Percentiles rank a stretch among this genome's conserved stretches.
Conservation (phyloP, 2,797 vertebrate genomes). For the Dendrocincla tyrannina region DNA sequence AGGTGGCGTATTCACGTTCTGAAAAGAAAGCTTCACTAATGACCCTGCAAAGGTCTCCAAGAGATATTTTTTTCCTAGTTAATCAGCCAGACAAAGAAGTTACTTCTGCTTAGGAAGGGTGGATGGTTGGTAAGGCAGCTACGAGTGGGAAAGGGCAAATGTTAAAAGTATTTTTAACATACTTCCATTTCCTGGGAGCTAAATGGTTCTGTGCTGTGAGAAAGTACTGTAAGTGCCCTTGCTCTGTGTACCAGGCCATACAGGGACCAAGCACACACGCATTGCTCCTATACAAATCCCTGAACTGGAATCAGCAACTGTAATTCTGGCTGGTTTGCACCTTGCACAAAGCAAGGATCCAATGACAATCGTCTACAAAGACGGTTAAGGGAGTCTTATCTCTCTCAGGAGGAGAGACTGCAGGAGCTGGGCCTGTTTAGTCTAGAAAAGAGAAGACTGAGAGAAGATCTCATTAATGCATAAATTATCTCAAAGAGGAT, state of each 20-base stretch:
- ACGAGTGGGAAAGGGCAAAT: neutral
- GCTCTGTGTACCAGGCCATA: accelerated
- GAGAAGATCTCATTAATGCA: neutral
- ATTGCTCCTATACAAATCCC: neutral
- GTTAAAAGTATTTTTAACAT: slow-evolving; percentile 34
- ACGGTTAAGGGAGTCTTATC: neutral
- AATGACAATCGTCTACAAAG: neutral
- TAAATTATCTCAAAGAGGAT: neutral
- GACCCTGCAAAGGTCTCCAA: slow-evolving; percentile 50
- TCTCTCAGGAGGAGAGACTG: neutral
- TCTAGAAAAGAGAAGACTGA: neutral
- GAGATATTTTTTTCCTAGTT: neutral
- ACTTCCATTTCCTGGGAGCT: neutral
- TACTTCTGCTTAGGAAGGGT: neutral
- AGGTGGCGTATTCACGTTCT: slow-evolving; percentile 68
- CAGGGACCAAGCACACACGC: neutral
- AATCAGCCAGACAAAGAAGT: slow-evolving; percentile 45
- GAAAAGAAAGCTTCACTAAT: slow-evolving; percentile 44
- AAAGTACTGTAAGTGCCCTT: neutral
- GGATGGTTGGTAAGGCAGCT: slow-evolving; percentile 7
- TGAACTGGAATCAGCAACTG: neutral
- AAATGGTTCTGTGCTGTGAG: neutral
- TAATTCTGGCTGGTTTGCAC: neutral
- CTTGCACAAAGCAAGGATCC: neutral
- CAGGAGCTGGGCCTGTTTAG: neutral